Evolutionary conservation across 2,888 invertebrate species (phyloP).

Genomic region (Neelides folsomi): DNA sequence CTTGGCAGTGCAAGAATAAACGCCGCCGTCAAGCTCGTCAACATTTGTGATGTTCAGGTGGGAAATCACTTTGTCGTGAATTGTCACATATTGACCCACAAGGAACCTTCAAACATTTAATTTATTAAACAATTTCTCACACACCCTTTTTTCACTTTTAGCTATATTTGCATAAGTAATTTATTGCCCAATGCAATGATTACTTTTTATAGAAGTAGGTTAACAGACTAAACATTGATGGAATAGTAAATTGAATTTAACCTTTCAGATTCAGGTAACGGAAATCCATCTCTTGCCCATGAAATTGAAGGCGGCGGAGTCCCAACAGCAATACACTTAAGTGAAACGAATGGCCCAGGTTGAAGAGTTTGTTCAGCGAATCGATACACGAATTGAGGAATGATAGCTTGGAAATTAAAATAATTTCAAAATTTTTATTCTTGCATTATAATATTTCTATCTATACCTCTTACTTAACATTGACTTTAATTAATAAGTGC

Average conservation of each 20-base stretch:
- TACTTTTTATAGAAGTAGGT: background rate
- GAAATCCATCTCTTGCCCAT: constrained; percentile 80
- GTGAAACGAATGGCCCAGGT: constrained; percentile 76
- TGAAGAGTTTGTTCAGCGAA: constrained; percentile 84
- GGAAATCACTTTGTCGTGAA: constrained; percentile 83
- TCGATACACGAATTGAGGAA: constrained; percentile 77
- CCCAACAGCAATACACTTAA: constrained; percentile 87
- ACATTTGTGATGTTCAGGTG: constrained; percentile 79
- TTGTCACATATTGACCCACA: constrained; percentile 79
- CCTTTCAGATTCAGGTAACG: constrained; percentile 61
- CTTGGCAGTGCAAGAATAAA: constrained; percentile 70
- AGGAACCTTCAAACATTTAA: constrained; percentile 52
- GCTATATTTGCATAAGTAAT: no score
- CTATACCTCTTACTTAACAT: no score
- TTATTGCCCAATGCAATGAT: no score
- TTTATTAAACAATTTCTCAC: no score
- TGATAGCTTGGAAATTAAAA: constrained; percentile 52
- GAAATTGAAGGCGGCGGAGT: constrained; percentile 84
- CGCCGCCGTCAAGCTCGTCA: constrained; percentile 78
- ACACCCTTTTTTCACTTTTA: no score
- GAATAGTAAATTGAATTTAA: constrained; percentile 34
- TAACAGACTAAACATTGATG: background rate
- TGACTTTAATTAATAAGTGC: no score
- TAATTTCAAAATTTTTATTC: no score
- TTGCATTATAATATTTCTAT: no score